phyloP scores from a whole-genome alignment of 2,888 invertebrate genomes.

The Cosmopolites sordidus region DNA sequence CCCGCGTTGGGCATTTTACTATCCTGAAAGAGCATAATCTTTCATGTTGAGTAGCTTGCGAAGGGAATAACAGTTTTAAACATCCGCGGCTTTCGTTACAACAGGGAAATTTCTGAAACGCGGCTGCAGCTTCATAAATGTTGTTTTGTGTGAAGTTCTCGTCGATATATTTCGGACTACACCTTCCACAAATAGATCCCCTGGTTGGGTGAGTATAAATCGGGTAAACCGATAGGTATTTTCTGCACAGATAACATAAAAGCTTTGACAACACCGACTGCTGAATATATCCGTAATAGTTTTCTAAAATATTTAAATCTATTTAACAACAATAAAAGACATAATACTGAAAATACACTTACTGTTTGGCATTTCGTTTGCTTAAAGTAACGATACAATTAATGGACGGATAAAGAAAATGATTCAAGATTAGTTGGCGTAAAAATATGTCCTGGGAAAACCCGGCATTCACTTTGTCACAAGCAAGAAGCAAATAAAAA shows the following conservation, averaged over 20 bases:
- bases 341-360: too few relatives aligned
- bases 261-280: constrained; percentile 28
- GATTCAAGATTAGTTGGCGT: too few relatives aligned
- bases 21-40: constrained; percentile 33
- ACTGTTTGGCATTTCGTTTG: too few relatives aligned
- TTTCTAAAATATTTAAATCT: too few relatives aligned
- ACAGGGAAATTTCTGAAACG: constrained; percentile 39
- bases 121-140: constrained; percentile 35
- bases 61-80: constrained; percentile 31
- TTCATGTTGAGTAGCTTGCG: constrained; percentile 36
- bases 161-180: constrained; percentile 20
- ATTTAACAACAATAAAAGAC: too few relatives aligned
- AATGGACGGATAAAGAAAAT: too few relatives aligned
- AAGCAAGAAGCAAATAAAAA: too few relatives aligned
- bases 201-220: constrained; percentile 29
- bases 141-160: constrained; percentile 30
- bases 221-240: constrained; percentile 38
- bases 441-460: too few relatives aligned
- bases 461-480: too few relatives aligned
- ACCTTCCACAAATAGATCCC: constrained; percentile 38
- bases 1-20: constrained; percentile 33
- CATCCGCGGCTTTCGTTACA: constrained; percentile 36
- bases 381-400: too few relatives aligned
- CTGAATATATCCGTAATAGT: too few relatives aligned
- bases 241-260: constrained; percentile 35